Percentiles rank a stretch among this genome's conserved stretches.
These are phyloP conservation scores for Thamnophis sirtalis DNA, from an alignment of 2,113 vertebrate species.

Conservation along the genomic window DNA sequence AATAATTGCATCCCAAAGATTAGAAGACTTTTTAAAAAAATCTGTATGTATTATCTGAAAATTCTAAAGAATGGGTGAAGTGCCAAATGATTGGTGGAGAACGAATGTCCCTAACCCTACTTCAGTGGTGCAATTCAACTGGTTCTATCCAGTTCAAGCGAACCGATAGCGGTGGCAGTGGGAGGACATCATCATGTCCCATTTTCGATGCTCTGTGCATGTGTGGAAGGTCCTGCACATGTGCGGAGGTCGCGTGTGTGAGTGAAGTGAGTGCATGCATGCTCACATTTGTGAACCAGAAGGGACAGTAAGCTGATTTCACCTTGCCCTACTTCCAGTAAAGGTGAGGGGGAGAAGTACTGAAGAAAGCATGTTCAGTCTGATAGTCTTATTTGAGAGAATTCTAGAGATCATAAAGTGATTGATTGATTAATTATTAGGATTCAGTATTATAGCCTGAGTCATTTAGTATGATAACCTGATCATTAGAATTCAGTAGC, in stretches of 20 bases:
- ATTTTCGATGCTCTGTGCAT: no score
- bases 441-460: background rate
- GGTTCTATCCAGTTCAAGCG: no score
- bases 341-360: background rate
- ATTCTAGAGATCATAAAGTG: background rate
- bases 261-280: no score
- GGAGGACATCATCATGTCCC: no score
- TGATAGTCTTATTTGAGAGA: background rate
- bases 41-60: background rate
- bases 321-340: background rate
- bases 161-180: no score
- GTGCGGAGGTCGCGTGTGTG: no score
- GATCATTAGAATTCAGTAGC: background rate
- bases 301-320: no score
- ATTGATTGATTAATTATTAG: background rate
- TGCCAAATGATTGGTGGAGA: background rate
- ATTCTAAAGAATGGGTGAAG: background rate
- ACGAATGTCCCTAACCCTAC: background rate
- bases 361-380: background rate
- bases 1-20: background rate
- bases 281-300: no score
- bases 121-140: background rate
- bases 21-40: background rate
- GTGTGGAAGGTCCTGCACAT: no score
- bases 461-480: background rate